A percentile compares a stretch with the other conserved stretches of the same genome.
Conservation (phyloP, 2,113 vertebrate species). For the Orcinus orca region DNA sequence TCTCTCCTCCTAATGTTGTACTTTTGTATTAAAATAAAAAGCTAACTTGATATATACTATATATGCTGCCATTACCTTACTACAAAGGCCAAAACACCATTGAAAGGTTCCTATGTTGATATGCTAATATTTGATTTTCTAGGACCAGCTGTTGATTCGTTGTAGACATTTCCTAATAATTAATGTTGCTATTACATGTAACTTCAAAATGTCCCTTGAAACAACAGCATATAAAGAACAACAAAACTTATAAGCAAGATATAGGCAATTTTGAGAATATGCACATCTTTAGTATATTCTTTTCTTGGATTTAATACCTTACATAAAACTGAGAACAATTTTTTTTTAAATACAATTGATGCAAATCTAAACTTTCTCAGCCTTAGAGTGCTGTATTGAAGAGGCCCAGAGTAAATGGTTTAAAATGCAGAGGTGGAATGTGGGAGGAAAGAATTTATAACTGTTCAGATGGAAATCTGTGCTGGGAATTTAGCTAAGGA, state of each 20-base stretch:
- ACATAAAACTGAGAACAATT: neutral
- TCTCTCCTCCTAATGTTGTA: neutral
- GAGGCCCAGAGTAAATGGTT: neutral
- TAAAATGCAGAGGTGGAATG: slow-evolving; percentile 49
- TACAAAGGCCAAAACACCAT: neutral
- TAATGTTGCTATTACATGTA: neutral
- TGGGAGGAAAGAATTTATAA: slow-evolving; percentile 56
- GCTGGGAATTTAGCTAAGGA: slow-evolving; percentile 30
- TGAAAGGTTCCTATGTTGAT: neutral
- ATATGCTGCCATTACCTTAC: neutral
- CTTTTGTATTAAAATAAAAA: neutral
- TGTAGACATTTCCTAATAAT: neutral
- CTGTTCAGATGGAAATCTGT: slow-evolving; percentile 58
- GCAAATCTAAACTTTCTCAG: neutral
- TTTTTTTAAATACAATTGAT: neutral
- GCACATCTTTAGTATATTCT: neutral
- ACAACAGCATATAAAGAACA: slow-evolving; percentile 30
- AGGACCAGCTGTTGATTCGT: neutral
- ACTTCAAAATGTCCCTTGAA: slow-evolving; percentile 13
- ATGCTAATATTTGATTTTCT: slow-evolving; percentile 9
- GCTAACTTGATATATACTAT: neutral
- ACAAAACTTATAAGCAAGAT: neutral
- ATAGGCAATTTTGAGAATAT: neutral
- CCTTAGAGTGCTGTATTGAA: slow-evolving; percentile 15
- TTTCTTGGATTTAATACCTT: slow-evolving; percentile 26